Evolutionary conservation across 1,140 invertebrate genomes (phyloP), one percentile per base, ranked within the genome.

Genomic region (Atta cephalotes): DNA sequence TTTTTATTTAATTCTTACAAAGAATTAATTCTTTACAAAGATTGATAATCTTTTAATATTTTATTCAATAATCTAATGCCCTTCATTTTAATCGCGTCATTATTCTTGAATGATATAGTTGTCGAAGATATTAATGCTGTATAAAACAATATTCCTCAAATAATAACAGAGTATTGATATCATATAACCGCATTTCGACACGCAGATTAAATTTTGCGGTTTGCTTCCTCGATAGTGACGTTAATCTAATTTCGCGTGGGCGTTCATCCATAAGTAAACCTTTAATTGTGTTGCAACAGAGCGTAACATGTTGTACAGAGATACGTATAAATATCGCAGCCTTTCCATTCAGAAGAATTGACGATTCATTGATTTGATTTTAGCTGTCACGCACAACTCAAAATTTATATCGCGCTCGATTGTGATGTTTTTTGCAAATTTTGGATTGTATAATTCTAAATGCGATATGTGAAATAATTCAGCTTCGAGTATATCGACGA

Each of bases 401-500:
- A 58, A 82, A 82, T n/a, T 58, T 71, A 21, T 18, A 66, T 71
- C 51, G 31, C 10, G 10, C 16, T 5, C 28, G 14, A 76, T 49
- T 6, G 14, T 39, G 16, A 53, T 25, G 9, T 58, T 82, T 82
- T 62, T 74, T 21, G 18, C 21, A 6, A 25, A 58, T 72, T n/a
- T 56, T 18, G 35, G 21, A 60, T 12, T 28, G 63, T n/a, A 21
- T 58, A 25, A 68, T 51, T 65, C 28, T 12, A 62, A 51, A 51
- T 51, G 49, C 62, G 31, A 45, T 31, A 31, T 16, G 74, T 45
- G 66, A 88, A 89, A 63, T 76, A 87, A 87, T 89, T 90, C 79
- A 70, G 56, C 60, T 21, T 51, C 49, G 49, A 49, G 10, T 14
- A 12, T 49, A 49, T 31, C 68, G 51, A 53, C 66, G 53, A 87